Evolutionary conservation across 1,140 invertebrate species (phyloP).

Genomic region (Drosophila repleta): DNA sequence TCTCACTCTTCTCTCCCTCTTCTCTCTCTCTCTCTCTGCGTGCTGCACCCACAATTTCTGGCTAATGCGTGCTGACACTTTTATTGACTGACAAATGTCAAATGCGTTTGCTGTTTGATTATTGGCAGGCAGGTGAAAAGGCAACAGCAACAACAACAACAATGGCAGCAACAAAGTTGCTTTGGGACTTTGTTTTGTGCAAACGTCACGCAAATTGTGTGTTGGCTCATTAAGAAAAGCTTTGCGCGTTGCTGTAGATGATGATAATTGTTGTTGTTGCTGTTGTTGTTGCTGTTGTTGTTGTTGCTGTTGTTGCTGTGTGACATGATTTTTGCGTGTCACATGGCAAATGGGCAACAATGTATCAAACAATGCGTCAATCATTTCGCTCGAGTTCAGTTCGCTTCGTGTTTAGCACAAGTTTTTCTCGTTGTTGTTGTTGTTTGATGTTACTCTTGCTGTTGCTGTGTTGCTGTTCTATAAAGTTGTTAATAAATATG

Average conservation of each 20-base stretch:
- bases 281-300: slow-evolving; percentile 25
- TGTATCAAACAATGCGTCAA: slow-evolving; percentile 73
- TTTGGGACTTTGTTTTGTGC: slow-evolving; percentile 30
- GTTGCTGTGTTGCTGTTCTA: slow-evolving; percentile 12
- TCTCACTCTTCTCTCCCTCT: background rate
- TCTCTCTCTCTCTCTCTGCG: background rate
- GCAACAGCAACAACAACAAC: slow-evolving; percentile 19
- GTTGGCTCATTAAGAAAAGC: slow-evolving; percentile 71
- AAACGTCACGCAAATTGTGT: slow-evolving; percentile 72
- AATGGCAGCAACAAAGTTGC: slow-evolving; percentile 45
- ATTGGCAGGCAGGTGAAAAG: slow-evolving; percentile 35
- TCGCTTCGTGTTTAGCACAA: slow-evolving; percentile 26
- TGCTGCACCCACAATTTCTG: slow-evolving; percentile 14
- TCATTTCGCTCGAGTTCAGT: slow-evolving; percentile 45
- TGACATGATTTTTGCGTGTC: slow-evolving; percentile 75
- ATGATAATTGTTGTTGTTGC: slow-evolving; percentile 46
- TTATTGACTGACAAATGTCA: slow-evolving; percentile 66
- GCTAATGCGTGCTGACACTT: slow-evolving; percentile 64
- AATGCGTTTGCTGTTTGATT: slow-evolving; percentile 57
- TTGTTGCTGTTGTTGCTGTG: slow-evolving; percentile 30
- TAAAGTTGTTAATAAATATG: slow-evolving; percentile 51
- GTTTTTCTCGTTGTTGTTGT: slow-evolving; percentile 8
- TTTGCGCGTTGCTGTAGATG: slow-evolving; percentile 56
- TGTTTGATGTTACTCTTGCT: background rate
- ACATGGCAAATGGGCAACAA: slow-evolving; percentile 68